Conservation (phyloP, 1,140 invertebrate genomes). For the Hyphantria cunea region DNA sequence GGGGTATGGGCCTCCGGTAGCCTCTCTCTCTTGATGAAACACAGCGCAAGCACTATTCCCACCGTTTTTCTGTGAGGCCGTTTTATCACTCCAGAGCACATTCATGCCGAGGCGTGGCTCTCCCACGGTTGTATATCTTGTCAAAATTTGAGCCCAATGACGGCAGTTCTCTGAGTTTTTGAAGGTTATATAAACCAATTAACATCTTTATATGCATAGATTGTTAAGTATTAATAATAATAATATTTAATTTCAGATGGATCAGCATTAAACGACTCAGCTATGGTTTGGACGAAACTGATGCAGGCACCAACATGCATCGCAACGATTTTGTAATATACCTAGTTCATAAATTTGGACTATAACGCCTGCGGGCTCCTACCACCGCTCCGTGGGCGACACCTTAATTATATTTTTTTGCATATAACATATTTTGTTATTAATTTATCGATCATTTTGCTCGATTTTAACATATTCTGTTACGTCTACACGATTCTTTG, state of each 20-base stretch:
- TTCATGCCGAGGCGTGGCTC: too few species aligned
- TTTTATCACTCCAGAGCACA: too few species aligned
- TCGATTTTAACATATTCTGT: slow-evolving; percentile 52
- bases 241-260: slow-evolving; percentile 58
- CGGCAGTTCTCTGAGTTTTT: too few species aligned
- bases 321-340: slow-evolving; percentile 37
- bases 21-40: too few species aligned
- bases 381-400: slow-evolving; percentile 29
- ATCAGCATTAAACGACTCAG: slow-evolving; percentile 64
- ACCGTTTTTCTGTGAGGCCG: too few species aligned
- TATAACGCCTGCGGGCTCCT: slow-evolving; percentile 17
- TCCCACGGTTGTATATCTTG: too few species aligned
- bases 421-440: slow-evolving; percentile 75
- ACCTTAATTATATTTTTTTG: slow-evolving; percentile 56
- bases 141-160: too few species aligned
- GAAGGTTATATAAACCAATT: too few species aligned
- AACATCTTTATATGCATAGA: too few species aligned
- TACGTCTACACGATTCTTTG: slow-evolving; percentile 52
- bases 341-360: slow-evolving; percentile 31
- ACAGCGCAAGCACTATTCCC: too few species aligned
- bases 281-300: slow-evolving; percentile 33
- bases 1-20: too few species aligned
- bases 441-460: slow-evolving; percentile 59
- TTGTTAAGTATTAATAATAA: too few species aligned
- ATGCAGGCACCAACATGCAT: slow-evolving; percentile 45